Percentiles rank a stretch among this genome's conserved stretches.
These are phyloP conservation scores for Drosophila novamexicana DNA, from an alignment of 1,140 invertebrate genomes.

Conservation along the genomic window DNA sequence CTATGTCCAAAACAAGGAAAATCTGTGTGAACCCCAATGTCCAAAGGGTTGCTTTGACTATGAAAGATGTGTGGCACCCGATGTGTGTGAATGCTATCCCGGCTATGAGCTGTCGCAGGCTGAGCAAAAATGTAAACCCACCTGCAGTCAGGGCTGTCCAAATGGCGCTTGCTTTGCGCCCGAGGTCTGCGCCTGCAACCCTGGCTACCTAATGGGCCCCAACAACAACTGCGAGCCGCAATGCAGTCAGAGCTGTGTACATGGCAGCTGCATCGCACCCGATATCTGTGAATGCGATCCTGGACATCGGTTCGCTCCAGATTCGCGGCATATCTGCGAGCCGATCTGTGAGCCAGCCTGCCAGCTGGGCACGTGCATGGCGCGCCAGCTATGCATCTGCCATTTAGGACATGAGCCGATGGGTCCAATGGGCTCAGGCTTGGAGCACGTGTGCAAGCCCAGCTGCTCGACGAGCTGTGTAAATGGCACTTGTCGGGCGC, in stretches of 20 bases:
- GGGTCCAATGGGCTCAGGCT: background rate
- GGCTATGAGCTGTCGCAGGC: slow-evolving; percentile 39
- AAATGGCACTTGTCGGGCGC: slow-evolving; percentile 84
- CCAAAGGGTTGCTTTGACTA: slow-evolving; percentile 31
- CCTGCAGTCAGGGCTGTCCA: slow-evolving; percentile 85
- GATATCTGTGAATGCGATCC: slow-evolving; percentile 86
- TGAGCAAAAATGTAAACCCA: slow-evolving; percentile 84
- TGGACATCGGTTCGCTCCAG: slow-evolving; percentile 84
- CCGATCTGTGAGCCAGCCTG: slow-evolving; percentile 84
- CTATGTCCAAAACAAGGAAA: slow-evolving; percentile 35
- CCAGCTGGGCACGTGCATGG: slow-evolving; percentile 50
- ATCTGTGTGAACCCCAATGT: slow-evolving; percentile 85
- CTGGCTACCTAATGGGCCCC: slow-evolving; percentile 85
- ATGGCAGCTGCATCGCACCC: slow-evolving; percentile 85
- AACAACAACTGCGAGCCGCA: slow-evolving; percentile 65
- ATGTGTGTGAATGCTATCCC: slow-evolving; percentile 54
- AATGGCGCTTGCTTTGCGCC: slow-evolving; percentile 86
- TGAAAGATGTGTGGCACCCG: slow-evolving; percentile 54
- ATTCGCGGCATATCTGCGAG: slow-evolving; percentile 68
- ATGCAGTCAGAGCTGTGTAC: slow-evolving; percentile 60
- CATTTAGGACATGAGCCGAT: slow-evolving; percentile 85
- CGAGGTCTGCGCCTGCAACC: slow-evolving; percentile 86
- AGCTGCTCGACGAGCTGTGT: slow-evolving; percentile 41
- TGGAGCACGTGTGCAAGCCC: slow-evolving; percentile 70
- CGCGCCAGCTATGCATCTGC: slow-evolving; percentile 85